Base-by-base conservation (phyloP, 2,888 invertebrate species). In the Nomada flava region DNA sequence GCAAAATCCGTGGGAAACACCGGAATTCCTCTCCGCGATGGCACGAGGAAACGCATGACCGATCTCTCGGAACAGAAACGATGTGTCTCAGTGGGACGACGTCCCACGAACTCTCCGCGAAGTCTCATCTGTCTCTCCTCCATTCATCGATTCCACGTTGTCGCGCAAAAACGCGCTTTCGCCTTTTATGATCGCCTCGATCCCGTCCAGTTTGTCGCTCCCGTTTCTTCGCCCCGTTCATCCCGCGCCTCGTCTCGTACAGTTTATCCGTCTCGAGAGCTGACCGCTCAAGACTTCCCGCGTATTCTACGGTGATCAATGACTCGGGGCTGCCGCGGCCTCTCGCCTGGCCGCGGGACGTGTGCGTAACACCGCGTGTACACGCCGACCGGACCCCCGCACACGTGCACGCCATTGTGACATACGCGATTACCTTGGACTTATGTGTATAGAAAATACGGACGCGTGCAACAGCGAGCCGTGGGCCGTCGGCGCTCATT, bases 401-500 rank as follows among this genome's bases (percentile, higher is more conserved):
- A 71, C 76, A 70, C 85, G 81, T 74, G 82, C 78, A 76, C 76
- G 67, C 72, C 88, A 87, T 93, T 93, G 92, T 91, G 92, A 92
- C 92, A 92, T 91, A 93, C 91, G 91, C 89, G 92, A 92, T 92
- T 91, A 91, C 93, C 92, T 93, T 93, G 92, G 91, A 91, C 90
- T 91, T 91, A 89, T 89, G 88, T 86, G 75, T 69, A 70, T 76
- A 79, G 79, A 81, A 62, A 76, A 85, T 70, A 83, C 82, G 47
- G 69, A 65, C 72, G 75, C 69, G 83, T 76, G 74, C 69, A 81
- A 83, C 23, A 11, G 62, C 76, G 59, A 82, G 71, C 74, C 79
- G 86, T 77, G 67, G 80, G 86, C 76, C 75, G 79, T 23, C 82
- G 70, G 72, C 73, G 73, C 65, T 84, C 82, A 84, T 86, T 82